Conservation (phyloP, 1,140 invertebrate genomes). For the silkworm (Bombyx mori) region DNA sequence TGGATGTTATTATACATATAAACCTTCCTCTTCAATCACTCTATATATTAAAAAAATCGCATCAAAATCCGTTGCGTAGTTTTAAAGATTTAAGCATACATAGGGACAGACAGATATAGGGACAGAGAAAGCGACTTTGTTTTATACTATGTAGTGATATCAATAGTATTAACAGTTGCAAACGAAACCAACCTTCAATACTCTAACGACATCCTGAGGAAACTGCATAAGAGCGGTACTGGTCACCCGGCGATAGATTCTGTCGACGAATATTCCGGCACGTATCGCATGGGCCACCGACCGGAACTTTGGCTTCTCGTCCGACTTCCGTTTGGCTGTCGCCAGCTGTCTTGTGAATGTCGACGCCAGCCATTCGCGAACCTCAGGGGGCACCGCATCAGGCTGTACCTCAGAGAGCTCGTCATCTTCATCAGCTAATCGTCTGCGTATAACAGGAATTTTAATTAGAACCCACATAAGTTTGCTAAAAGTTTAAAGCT, state of each 20-base stretch:
- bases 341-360: slow-evolving; percentile 95
- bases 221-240: slow-evolving; percentile 90
- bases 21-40: no score
- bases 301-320: slow-evolving; percentile 90
- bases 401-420: slow-evolving; percentile 96
- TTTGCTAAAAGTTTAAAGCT: slow-evolving; percentile 1
- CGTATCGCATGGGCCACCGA: slow-evolving; percentile 98
- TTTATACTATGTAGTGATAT: neutral
- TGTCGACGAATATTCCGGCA: slow-evolving; percentile 97
- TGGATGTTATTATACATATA: no score
- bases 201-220: slow-evolving; percentile 87
- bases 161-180: neutral
- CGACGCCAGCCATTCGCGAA: slow-evolving; percentile 96
- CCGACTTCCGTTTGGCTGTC: slow-evolving; percentile 79
- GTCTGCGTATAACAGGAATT: slow-evolving; percentile 62
- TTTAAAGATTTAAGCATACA: no score
- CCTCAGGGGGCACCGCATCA: slow-evolving; percentile 94
- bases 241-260: slow-evolving; percentile 92
- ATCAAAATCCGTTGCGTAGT: no score
- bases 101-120: no score
- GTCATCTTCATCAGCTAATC: slow-evolving; percentile 91
- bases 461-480: slow-evolving; percentile 3
- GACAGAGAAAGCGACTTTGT: no score
- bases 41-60: no score
- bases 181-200: slow-evolving; percentile 82